phyloP scores from a whole-genome alignment of 2,113 vertebrate species.

The Azemiops feae region DNA sequence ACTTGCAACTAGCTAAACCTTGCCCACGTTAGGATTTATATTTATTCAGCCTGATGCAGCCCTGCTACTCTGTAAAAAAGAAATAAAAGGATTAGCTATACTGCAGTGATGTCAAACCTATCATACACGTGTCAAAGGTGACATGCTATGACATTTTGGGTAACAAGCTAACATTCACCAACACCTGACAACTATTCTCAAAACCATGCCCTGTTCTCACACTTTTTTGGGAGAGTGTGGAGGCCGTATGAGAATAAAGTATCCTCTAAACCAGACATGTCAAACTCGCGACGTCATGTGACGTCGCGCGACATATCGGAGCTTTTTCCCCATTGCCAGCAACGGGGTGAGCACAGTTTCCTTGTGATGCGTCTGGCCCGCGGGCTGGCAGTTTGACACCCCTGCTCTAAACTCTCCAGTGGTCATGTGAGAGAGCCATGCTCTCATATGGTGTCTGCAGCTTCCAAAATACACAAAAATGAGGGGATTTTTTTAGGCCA shows the following conservation, averaged over 20 bases:
- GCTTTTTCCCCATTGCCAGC: no score
- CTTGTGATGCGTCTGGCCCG: no score
- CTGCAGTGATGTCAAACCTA: not conserved
- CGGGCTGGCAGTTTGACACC: no score
- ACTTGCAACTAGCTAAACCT: not conserved
- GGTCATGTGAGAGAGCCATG: not conserved
- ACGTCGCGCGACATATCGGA: no score
- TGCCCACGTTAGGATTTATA: not conserved
- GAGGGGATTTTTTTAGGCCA: not conserved
- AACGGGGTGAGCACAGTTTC: no score
- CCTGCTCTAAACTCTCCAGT: not conserved
- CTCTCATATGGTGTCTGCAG: not conserved
- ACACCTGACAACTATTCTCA: not conserved
- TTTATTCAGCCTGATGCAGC: not conserved
- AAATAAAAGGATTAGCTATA: not conserved
- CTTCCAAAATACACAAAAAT: not conserved
- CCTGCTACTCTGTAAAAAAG: not conserved
- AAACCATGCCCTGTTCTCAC: not conserved
- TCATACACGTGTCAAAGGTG: not conserved
- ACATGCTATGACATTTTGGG: not conserved
- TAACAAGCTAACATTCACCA: not conserved
- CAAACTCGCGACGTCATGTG: no score
- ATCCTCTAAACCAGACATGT: not conserved
- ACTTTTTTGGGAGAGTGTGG: not conserved
- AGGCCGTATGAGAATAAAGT: not conserved